Conservation (phyloP, 2,113 vertebrate genomes). For the Aegypius monachus region DNA sequence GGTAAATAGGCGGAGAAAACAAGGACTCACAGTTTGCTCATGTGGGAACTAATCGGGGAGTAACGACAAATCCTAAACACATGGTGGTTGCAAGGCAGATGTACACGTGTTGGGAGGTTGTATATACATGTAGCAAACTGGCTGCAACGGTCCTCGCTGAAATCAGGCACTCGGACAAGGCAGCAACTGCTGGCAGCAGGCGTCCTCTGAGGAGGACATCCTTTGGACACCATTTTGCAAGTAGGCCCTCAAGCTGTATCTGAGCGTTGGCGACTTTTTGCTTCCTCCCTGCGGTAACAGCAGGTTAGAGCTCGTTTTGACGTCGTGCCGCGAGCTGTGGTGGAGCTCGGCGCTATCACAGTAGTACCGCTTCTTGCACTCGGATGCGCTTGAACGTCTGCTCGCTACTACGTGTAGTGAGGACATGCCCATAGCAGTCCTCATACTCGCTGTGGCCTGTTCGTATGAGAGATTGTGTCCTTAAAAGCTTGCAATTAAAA, state of each 20-base stretch:
- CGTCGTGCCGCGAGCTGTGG: fast-evolving
- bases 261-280: neutral
- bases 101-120: neutral
- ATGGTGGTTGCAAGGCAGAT: neutral
- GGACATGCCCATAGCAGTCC: fast-evolving
- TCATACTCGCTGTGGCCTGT: fast-evolving
- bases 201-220: neutral
- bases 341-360: fast-evolving
- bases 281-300: neutral
- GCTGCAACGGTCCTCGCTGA: fast-evolving
- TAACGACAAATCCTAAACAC: neutral
- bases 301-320: neutral
- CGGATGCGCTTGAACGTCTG: neutral
- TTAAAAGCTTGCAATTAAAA: neutral
- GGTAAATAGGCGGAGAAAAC: neutral
- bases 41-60: neutral
- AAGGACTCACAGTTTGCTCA: neutral
- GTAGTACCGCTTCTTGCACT: fast-evolving
- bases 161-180: neutral
- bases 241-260: fast-evolving
- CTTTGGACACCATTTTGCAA: neutral
- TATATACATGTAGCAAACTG: fast-evolving
- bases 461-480: neutral
- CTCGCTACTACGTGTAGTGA: fast-evolving
- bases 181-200: neutral